phyloP scores from a whole-genome alignment of 2,888 invertebrate genomes.

The Gibbula magus region DNA sequence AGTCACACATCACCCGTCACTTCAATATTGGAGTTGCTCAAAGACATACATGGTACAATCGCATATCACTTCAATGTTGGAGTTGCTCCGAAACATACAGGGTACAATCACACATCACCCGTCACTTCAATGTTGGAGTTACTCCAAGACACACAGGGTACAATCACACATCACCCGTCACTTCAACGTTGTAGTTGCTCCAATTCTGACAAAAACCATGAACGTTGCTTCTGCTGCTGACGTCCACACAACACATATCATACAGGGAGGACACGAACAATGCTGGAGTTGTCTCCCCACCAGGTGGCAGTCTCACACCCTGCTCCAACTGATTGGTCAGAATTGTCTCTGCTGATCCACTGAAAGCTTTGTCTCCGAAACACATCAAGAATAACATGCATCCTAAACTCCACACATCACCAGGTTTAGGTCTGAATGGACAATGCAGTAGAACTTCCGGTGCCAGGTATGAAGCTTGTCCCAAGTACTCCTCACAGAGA shows the following conservation, averaged over 20 bases:
- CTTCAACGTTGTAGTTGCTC: background rate
- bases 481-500: conserved; percentile 42
- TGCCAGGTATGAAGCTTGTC: conserved; percentile 43
- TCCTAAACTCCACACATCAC: conserved; percentile 50
- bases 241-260: background rate
- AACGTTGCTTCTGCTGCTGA: background rate
- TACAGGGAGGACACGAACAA: background rate
- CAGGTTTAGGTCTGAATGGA: conserved; percentile 35
- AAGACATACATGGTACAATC: too few species aligned
- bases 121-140: too few species aligned
- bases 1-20: too few species aligned
- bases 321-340: background rate
- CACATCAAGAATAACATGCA: conserved; percentile 42
- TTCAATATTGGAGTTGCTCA: too few species aligned
- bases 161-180: background rate
- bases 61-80: too few species aligned
- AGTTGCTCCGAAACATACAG: too few species aligned
- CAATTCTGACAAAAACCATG: background rate
- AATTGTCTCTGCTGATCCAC: conserved; percentile 23
- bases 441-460: conserved; percentile 40
- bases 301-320: conserved; percentile 13
- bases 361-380: conserved; percentile 32
- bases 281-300: background rate
- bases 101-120: too few species aligned
- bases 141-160: too few species aligned